phyloP scores from a whole-genome alignment of 2,797 vertebrate species.

The Graptemys geographica region DNA sequence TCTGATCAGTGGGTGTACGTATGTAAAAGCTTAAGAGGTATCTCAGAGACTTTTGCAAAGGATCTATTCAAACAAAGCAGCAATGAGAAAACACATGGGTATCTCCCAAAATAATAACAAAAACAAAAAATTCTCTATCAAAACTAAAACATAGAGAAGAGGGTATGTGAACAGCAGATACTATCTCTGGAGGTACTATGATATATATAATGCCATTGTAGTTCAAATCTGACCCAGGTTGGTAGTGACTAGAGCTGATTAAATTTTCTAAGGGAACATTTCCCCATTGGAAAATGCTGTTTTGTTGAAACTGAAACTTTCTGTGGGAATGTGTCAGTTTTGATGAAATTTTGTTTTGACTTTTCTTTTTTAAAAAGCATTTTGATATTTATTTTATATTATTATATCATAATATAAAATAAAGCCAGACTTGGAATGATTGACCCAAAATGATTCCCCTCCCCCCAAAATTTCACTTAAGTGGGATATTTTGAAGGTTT shows the following conservation, averaged over 20 bases:
- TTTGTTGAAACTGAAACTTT: conserved; percentile 7
- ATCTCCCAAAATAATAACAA: not conserved
- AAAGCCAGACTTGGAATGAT: not conserved
- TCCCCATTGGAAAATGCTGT: not conserved
- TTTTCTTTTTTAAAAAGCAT: not conserved
- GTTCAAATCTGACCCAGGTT: not conserved
- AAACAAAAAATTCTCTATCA: not conserved
- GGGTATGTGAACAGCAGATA: fast-evolving
- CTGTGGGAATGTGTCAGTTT: not conserved
- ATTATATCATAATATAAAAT: not conserved
- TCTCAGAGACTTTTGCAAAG: not conserved
- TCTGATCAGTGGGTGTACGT: not conserved
- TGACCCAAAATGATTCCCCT: not conserved
- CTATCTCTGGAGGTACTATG: not conserved
- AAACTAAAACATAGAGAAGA: not conserved
- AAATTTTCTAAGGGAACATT: not conserved
- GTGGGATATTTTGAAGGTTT: not conserved
- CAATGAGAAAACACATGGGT: not conserved
- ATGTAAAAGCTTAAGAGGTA: not conserved
- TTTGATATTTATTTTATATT: not conserved
- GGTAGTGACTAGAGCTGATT: fast-evolving
- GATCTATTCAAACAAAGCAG: not conserved
- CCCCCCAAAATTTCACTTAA: not conserved
- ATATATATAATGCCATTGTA: fast-evolving
- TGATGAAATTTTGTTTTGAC: not conserved